Conservation (phyloP, 2,888 invertebrate species). For the Lasioglossum marginatum region DNA sequence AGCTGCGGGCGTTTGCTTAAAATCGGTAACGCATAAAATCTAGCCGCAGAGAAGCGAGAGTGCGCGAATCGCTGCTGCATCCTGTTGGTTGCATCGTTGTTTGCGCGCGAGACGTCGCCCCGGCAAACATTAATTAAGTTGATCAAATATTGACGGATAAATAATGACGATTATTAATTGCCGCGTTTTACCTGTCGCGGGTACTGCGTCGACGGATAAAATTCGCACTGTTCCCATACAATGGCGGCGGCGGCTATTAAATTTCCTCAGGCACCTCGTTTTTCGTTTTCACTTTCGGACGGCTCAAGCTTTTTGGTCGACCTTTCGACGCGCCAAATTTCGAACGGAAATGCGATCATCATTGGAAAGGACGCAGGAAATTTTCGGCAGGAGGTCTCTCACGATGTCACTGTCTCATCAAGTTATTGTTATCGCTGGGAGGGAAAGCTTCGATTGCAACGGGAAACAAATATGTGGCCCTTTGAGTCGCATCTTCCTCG, state of each 20-base stretch:
- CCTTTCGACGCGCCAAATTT: neutral
- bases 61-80: neutral
- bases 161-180: constrained; percentile 52
- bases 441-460: constrained; percentile 30
- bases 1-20: neutral
- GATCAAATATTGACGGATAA: constrained; percentile 50
- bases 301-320: too few species aligned
- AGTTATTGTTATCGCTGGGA: constrained; percentile 24
- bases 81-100: constrained; percentile 5
- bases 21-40: constrained; percentile 34
- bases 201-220: neutral
- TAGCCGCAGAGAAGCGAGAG: constrained; percentile 8
- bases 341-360: neutral
- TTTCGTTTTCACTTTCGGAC: constrained; percentile 16
- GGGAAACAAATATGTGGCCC: constrained; percentile 48
- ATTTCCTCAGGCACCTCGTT: neutral
- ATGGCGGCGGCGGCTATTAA: neutral
- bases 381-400: neutral
- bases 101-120: constrained; percentile 17
- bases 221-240: neutral
- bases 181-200: neutral
- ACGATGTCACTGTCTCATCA: neutral
- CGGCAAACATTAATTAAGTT: constrained; percentile 50
- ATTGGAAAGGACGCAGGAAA: neutral
- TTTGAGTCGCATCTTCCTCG: constrained; percentile 27